Evolutionary conservation across 2,797 vertebrate species (phyloP).

Genomic region (Okamejei kenojei): DNA sequence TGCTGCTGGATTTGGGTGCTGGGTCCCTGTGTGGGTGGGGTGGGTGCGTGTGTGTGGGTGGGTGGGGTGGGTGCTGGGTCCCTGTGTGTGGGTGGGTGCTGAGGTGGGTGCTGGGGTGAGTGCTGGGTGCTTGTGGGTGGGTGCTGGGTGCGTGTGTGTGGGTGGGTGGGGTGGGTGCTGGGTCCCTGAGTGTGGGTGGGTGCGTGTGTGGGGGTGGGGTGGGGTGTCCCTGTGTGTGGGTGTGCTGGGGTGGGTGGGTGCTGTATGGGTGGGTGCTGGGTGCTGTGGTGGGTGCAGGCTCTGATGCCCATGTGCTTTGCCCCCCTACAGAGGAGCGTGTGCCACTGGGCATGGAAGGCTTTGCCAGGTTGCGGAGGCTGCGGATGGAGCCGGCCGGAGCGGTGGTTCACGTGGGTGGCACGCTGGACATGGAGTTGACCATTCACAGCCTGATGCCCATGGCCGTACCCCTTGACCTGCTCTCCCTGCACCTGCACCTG

Average conservation of each 20-base stretch:
- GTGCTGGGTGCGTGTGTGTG: not conserved
- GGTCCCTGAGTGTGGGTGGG: not conserved
- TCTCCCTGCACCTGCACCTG: conserved; percentile 76
- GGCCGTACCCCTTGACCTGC: conserved; percentile 71
- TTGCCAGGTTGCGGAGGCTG: conserved; percentile 73
- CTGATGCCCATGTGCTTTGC: not conserved
- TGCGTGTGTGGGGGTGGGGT: not conserved
- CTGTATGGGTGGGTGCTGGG: not conserved
- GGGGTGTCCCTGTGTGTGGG: too few species aligned
- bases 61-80: too few species aligned
- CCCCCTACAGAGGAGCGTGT: conserved; percentile 61
- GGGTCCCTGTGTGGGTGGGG: too few species aligned
- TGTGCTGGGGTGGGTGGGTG: not conserved
- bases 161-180: too few species aligned
- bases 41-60: not conserved
- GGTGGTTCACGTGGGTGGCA: conserved; percentile 79
- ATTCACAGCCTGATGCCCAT: conserved; percentile 81
- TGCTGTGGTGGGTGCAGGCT: too few species aligned
- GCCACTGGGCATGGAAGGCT: conserved; percentile 73
- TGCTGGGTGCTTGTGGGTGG: not conserved
- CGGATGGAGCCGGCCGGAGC: conserved; percentile 73
- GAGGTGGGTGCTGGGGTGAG: not conserved
- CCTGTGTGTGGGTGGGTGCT: not conserved
- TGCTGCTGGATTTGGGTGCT: too few species aligned
- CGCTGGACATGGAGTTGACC: conserved; percentile 72